Percentiles rank a stretch among this genome's conserved stretches.
phyloP scores from a whole-genome alignment of 1,140 invertebrate genomes.

The Cryptotermes secundus region DNA sequence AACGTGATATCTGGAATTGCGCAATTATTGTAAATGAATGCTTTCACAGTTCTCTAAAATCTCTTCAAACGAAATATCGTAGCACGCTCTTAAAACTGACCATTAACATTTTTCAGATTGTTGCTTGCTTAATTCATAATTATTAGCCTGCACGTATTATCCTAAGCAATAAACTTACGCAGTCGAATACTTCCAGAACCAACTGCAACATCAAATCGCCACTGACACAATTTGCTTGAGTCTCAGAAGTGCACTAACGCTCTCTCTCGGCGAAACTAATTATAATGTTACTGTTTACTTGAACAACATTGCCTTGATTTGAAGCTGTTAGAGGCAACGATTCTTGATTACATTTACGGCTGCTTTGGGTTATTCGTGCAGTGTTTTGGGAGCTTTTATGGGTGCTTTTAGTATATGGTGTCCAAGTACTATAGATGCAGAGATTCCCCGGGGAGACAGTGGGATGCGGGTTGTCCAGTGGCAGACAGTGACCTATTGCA shows the following conservation, averaged over 20 bases:
- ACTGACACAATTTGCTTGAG: too few relatives aligned
- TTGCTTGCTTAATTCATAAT: too few relatives aligned
- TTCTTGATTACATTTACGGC: not conserved
- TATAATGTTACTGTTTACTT: not conserved
- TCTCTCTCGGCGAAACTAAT: not conserved
- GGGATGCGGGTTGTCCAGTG: not conserved
- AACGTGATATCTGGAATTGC: too few relatives aligned
- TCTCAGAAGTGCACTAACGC: not conserved
- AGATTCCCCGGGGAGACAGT: not conserved
- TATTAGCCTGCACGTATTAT: too few relatives aligned
- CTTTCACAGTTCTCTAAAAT: too few relatives aligned
- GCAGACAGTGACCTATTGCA: constrained; percentile 14
- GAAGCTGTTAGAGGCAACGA: not conserved
- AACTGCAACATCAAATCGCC: too few relatives aligned
- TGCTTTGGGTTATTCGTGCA: not conserved
- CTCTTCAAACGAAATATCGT: too few relatives aligned
- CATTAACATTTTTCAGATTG: too few relatives aligned
- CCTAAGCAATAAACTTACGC: too few relatives aligned
- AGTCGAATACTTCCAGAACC: too few relatives aligned
- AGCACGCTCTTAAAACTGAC: too few relatives aligned
- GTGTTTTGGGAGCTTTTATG: not conserved
- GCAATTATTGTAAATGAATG: too few relatives aligned
- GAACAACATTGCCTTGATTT: not conserved
- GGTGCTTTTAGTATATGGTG: not conserved
- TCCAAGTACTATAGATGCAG: not conserved